These are phyloP conservation scores for Scopus umbretta DNA, from an alignment of 2,113 vertebrate genomes.

Conservation along the genomic window DNA sequence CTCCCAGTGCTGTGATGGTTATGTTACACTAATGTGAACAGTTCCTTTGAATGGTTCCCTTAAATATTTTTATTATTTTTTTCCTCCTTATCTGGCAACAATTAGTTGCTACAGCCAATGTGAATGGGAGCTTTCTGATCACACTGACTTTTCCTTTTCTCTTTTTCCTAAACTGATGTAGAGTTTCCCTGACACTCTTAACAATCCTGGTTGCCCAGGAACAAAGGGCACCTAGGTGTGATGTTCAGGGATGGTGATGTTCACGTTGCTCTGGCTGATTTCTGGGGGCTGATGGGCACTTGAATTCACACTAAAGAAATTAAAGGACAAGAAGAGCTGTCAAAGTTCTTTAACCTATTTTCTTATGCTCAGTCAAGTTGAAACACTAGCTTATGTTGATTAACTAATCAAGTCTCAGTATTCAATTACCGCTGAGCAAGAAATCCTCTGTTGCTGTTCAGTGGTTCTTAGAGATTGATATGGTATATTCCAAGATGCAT, in stretches of 20 bases:
- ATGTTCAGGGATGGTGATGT: background rate
- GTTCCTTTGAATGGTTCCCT: background rate
- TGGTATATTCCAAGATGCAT: rapidly evolving
- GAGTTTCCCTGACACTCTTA: background rate
- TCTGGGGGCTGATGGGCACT: background rate
- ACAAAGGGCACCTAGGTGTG: background rate
- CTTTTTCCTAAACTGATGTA: background rate
- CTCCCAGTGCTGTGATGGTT: background rate
- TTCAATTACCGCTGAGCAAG: background rate
- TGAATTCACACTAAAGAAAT: background rate
- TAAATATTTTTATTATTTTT: background rate
- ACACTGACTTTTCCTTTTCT: background rate
- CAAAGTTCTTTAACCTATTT: background rate
- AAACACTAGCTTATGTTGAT: background rate
- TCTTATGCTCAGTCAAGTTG: background rate
- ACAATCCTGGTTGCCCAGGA: background rate
- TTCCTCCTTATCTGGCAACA: background rate
- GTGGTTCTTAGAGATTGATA: background rate
- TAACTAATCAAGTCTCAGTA: background rate
- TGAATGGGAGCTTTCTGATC: background rate
- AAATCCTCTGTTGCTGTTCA: background rate
- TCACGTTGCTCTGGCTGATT: background rate
- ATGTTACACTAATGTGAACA: background rate
- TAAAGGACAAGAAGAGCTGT: background rate
- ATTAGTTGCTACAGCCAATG: background rate